phyloP scores from a whole-genome alignment of 2,888 invertebrate species.

The Platycnemis pennipes region DNA sequence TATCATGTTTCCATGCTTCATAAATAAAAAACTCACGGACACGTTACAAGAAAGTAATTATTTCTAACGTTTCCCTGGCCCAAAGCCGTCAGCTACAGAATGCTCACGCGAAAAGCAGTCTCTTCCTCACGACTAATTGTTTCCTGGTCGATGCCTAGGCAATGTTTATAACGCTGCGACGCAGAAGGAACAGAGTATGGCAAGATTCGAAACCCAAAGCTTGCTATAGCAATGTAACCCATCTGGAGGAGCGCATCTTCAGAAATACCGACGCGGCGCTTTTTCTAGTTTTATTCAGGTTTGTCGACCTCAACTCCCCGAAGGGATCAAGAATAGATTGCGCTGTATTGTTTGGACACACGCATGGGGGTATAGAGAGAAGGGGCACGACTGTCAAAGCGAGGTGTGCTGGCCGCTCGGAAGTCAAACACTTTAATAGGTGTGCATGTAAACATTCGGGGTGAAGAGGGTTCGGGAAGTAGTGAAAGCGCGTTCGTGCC shows the following conservation, averaged over 20 bases:
- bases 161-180: not conserved
- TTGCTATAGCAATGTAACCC: not conserved
- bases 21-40: not conserved
- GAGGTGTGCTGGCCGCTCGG: constrained; percentile 38
- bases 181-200: not conserved
- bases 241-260: constrained; percentile 49
- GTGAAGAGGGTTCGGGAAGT: constrained; percentile 17
- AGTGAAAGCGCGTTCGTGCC: constrained; percentile 17
- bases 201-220: not conserved
- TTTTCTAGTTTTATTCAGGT: constrained; percentile 31
- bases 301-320: constrained; percentile 42
- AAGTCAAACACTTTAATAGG: constrained; percentile 64
- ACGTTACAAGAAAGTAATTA: not conserved
- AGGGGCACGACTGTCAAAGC: constrained; percentile 42
- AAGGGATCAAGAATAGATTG: constrained; percentile 46
- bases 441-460: constrained; percentile 46
- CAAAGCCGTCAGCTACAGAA: not conserved
- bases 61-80: not conserved
- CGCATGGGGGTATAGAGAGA: not conserved
- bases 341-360: constrained; percentile 50
- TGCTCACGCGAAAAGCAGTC: not conserved
- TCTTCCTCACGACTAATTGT: not conserved
- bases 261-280: constrained; percentile 50
- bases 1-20: not conserved
- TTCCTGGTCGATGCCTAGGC: not conserved